phyloP scores from a whole-genome alignment of 2,888 invertebrate species.

The Lasioglossum lativentre region DNA sequence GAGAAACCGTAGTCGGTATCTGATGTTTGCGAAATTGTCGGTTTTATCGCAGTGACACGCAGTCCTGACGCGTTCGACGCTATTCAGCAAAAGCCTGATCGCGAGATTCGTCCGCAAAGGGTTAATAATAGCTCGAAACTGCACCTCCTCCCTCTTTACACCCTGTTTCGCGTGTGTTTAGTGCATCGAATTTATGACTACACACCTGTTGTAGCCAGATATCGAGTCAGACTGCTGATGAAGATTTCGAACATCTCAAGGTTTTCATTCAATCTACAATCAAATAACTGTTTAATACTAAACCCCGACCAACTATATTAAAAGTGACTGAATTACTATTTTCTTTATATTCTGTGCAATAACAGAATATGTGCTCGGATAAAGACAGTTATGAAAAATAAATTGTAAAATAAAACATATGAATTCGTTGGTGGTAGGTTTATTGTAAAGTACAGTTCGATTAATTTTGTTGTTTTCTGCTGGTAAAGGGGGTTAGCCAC shows the following conservation, averaged over 20 bases:
- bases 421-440: not conserved
- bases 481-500: not conserved
- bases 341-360: no score
- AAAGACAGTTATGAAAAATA: no score
- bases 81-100: not conserved
- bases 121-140: slow-evolving; percentile 13
- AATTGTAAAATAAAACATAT: not conserved
- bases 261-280: no score
- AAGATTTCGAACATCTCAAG: not conserved
- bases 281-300: no score
- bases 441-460: not conserved
- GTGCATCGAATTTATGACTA: not conserved
- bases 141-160: not conserved
- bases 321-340: no score
- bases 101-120: slow-evolving; percentile 1
- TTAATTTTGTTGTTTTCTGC: not conserved
- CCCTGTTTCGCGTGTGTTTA: slow-evolving; percentile 4
- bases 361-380: no score
- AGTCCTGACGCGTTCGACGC: not conserved
- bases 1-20: not conserved
- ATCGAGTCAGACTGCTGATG: not conserved
- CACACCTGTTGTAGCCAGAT: not conserved
- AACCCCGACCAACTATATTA: no score
- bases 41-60: not conserved
- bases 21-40: not conserved